These are phyloP conservation scores for Synergus japonicus DNA, from an alignment of 2,888 invertebrate genomes.

Conservation along the genomic window DNA sequence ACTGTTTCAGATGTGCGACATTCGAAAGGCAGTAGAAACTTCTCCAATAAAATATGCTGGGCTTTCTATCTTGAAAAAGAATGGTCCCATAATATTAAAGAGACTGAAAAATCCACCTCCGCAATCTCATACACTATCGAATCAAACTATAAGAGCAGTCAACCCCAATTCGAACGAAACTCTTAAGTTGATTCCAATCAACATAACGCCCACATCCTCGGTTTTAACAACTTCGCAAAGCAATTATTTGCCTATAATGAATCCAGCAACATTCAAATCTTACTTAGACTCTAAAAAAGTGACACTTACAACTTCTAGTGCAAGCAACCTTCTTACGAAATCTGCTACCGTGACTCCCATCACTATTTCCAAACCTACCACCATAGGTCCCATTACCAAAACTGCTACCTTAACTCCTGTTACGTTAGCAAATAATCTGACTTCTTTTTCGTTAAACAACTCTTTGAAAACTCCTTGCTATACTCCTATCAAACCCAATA, in stretches of 20 bases:
- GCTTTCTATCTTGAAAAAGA: slow-evolving; percentile 68
- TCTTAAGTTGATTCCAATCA: slow-evolving; percentile 70
- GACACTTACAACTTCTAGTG: slow-evolving; percentile 46
- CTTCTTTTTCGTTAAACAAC: slow-evolving; percentile 22
- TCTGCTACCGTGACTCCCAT: slow-evolving; percentile 39
- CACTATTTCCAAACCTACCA: slow-evolving; percentile 12
- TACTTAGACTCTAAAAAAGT: slow-evolving; percentile 43
- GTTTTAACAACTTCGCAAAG: neutral
- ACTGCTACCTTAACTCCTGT: slow-evolving; percentile 42
- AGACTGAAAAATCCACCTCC: slow-evolving; percentile 50
- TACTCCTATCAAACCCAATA: neutral
- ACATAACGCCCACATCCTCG: slow-evolving; percentile 38
- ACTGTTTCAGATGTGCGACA: slow-evolving; percentile 63
- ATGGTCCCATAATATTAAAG: slow-evolving; percentile 67
- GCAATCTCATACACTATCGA: slow-evolving; percentile 37
- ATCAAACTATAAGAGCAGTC: slow-evolving; percentile 50
- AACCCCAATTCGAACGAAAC: slow-evolving; percentile 56
- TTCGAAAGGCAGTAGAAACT: slow-evolving; percentile 67
- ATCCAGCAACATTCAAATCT: slow-evolving; percentile 42
- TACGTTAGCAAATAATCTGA: slow-evolving; percentile 9
- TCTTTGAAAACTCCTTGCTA: neutral
- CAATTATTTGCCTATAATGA: slow-evolving; percentile 40
- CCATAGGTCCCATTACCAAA: neutral
- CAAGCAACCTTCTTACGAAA: slow-evolving; percentile 42
- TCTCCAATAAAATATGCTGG: slow-evolving; percentile 61